A percentile compares a stretch with the other conserved stretches of the same genome.
Evolutionary conservation across 1,140 invertebrate species (phyloP).

Genomic region (Forficula auricularia): DNA sequence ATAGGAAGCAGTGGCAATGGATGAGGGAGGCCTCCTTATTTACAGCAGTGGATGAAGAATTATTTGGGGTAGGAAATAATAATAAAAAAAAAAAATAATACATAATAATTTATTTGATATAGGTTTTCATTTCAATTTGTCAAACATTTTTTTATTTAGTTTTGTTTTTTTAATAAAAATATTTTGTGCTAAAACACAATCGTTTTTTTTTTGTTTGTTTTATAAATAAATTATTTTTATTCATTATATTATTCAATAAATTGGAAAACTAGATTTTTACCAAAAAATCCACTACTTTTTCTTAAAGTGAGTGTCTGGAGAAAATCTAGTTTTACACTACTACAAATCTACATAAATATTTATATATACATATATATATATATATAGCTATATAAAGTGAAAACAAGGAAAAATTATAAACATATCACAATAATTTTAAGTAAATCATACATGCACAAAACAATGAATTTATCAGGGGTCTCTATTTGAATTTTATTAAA

Average conservation of each 20-base stretch:
- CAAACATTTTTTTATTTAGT: too few species aligned
- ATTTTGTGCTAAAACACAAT: too few species aligned
- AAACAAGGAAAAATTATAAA: background rate
- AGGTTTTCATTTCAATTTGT: too few species aligned
- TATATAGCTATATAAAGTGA: background rate
- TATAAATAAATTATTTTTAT: too few species aligned
- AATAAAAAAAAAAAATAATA: too few species aligned
- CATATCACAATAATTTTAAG: conserved; percentile 1
- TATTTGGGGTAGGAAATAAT: too few species aligned
- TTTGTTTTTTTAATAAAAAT: too few species aligned
- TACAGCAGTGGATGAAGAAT: too few species aligned
- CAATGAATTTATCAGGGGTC: background rate
- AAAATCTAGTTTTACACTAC: background rate
- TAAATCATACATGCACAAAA: background rate
- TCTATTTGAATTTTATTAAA: background rate
- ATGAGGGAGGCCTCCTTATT: too few species aligned
- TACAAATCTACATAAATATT: conserved; percentile 1
- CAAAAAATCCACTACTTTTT: conserved; percentile 5
- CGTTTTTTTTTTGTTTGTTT: too few species aligned
- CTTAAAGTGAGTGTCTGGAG: conserved; percentile 1
- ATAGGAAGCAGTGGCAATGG: too few species aligned
- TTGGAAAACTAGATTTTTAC: background rate
- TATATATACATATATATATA: background rate
- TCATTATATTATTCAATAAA: background rate
- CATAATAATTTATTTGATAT: too few species aligned